phyloP scores from a whole-genome alignment of 2,113 vertebrate species.

The Hymenochirus boettgeri region DNA sequence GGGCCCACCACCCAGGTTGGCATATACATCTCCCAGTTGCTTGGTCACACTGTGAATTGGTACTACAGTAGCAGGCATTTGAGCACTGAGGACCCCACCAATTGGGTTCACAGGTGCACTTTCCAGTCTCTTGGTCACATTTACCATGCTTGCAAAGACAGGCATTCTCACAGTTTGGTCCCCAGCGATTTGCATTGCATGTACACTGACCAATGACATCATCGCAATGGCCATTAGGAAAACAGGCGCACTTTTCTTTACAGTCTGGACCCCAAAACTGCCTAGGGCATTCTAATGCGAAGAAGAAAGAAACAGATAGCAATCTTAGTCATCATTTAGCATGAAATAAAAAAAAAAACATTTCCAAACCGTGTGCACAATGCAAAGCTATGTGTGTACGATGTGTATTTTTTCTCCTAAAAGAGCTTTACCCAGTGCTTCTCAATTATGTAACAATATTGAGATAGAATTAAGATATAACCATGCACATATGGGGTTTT shows the following conservation, averaged over 20 bases:
- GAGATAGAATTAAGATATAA: no score
- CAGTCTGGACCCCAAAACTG: conserved; percentile 98
- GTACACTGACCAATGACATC: conserved; percentile 89
- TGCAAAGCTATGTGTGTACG: no score
- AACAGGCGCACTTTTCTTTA: conserved; percentile 89
- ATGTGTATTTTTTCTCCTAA: no score
- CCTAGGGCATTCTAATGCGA: conserved; percentile 79
- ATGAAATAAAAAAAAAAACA: no score
- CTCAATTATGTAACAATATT: no score
- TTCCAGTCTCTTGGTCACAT: conserved; percentile 86
- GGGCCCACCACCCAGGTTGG: conserved; percentile 86
- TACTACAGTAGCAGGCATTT: conserved; percentile 90
- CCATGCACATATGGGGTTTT: no score
- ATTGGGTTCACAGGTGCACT: conserved; percentile 85
- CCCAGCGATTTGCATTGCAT: conserved; percentile 94
- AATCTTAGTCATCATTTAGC: background rate
- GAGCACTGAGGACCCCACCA: conserved; percentile 89
- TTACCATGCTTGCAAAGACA: conserved; percentile 91
- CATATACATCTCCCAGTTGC: conserved; percentile 82
- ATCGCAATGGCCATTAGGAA: conserved; percentile 91
- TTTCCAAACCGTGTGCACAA: no score
- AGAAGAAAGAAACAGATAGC: conserved; percentile 10
- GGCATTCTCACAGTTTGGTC: conserved; percentile 82
- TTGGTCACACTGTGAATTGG: conserved; percentile 86
- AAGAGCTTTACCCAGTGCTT: no score